Percentiles rank a stretch among this genome's conserved stretches.
These are phyloP conservation scores for Neocrepidodera transversa DNA, from an alignment of 2,888 invertebrate species.

Conservation along the genomic window DNA sequence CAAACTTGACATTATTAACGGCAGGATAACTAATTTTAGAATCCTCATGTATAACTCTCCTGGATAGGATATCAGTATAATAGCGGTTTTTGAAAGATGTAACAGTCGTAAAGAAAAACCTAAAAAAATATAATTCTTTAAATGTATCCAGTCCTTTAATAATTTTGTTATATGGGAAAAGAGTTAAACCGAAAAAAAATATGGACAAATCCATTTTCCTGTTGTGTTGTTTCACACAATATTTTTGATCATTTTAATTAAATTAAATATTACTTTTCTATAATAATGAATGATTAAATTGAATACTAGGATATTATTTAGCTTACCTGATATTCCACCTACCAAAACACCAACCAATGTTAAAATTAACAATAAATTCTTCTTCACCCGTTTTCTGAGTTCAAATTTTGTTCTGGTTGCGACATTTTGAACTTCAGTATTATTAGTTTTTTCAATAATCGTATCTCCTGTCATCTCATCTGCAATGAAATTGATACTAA, in stretches of 20 bases:
- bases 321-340: slow-evolving; percentile 77
- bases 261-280: too few species aligned
- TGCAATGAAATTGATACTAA: slow-evolving; percentile 1
- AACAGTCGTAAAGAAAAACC: slow-evolving; percentile 76
- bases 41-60: slow-evolving; percentile 91
- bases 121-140: slow-evolving; percentile 53
- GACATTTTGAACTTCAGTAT: background rate
- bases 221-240: too few species aligned
- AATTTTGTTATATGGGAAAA: background rate
- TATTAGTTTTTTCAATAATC: background rate
- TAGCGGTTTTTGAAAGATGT: slow-evolving; percentile 71
- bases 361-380: slow-evolving; percentile 80
- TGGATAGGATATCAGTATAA: slow-evolving; percentile 84
- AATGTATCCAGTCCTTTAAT: background rate
- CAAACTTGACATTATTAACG: slow-evolving; percentile 85
- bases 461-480: slow-evolving; percentile 14
- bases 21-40: slow-evolving; percentile 86
- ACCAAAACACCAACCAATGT: slow-evolving; percentile 81
- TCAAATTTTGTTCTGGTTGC: background rate
- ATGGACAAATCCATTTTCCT: too few species aligned
- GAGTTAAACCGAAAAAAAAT: too few species aligned
- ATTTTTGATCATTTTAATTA: too few species aligned
- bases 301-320: too few species aligned
- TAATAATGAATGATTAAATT: too few species aligned
- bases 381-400: slow-evolving; percentile 71